Conservation (phyloP, 1,140 invertebrate species). For the Megathymus violae region DNA sequence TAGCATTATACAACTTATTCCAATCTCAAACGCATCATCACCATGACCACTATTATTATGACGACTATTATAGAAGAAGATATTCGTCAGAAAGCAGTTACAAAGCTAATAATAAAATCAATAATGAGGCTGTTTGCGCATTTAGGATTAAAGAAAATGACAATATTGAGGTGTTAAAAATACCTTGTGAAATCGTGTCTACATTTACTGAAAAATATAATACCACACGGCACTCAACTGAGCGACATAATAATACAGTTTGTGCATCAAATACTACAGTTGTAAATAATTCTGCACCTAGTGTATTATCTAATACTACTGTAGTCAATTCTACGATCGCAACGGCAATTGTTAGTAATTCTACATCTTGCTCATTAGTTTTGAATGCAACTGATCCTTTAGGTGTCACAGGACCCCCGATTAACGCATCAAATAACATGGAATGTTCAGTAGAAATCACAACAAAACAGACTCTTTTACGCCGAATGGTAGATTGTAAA, state of each 20-base stretch:
- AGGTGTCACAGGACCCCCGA: conserved; percentile 53
- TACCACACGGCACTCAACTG: conserved; percentile 6
- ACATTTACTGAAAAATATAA: conserved; percentile 70
- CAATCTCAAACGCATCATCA: conserved; percentile 64
- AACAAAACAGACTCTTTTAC: conserved; percentile 49
- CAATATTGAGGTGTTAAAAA: conserved; percentile 55
- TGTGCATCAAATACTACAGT: conserved; percentile 46
- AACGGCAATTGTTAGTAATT: conserved; percentile 1
- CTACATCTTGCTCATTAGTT: conserved; percentile 33
- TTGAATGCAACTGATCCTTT: conserved; percentile 56
- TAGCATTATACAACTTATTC: conserved; percentile 73
- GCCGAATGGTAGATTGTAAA: conserved; percentile 61
- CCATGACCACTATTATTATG: conserved; percentile 68
- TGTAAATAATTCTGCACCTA: conserved; percentile 37
- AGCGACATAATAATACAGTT: conserved; percentile 47
- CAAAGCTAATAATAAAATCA: conserved; percentile 37
- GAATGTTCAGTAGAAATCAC: conserved; percentile 67
- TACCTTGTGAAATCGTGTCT: conserved; percentile 76
- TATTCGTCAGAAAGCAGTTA: conserved; percentile 40
- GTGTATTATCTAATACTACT: conserved; percentile 1
- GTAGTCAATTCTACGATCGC: conserved; percentile 3
- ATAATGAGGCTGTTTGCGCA: conserved; percentile 58
- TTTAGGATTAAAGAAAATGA: conserved; percentile 66
- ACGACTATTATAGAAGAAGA: conserved; percentile 69
- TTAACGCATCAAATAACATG: conserved; percentile 49